Evolutionary conservation across 2,797 vertebrate species (phyloP).

Genomic region (Luscinia megarhynchos): DNA sequence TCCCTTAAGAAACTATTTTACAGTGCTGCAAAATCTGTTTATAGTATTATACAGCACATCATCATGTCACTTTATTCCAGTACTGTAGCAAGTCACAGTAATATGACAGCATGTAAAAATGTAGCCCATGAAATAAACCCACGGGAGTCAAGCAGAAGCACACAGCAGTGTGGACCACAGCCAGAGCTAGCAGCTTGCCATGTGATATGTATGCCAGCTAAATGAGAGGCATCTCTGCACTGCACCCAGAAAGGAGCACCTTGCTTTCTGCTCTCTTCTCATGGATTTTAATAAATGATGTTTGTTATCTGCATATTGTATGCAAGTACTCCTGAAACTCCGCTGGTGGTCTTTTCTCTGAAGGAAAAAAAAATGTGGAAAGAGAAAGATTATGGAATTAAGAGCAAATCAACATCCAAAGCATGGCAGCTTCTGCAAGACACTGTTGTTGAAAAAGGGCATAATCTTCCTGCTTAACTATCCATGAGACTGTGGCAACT

Average conservation of each 20-base stretch:
- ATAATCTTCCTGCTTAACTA: not conserved
- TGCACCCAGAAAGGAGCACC: not conserved
- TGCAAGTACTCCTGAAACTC: not conserved
- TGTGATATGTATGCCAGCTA: not conserved
- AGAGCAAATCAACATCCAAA: not conserved
- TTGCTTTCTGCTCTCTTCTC: not conserved
- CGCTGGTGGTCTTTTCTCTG: not conserved
- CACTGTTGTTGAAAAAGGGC: not conserved
- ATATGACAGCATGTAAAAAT: not conserved
- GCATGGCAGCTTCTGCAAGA: not conserved
- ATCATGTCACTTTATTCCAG: not conserved
- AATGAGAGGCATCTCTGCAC: not conserved
- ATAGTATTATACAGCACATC: not conserved
- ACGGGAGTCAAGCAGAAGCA: not conserved
- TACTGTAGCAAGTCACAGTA: constrained; percentile 18
- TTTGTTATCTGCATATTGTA: not conserved
- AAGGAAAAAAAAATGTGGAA: not conserved
- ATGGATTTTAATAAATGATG: not conserved
- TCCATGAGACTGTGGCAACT: not conserved
- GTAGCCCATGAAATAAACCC: not conserved
- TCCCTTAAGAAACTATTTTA: constrained; percentile 13
- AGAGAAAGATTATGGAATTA: not conserved
- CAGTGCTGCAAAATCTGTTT: not conserved
- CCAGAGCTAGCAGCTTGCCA: not conserved
- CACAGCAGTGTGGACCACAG: not conserved